Evolutionary conservation across 2,797 vertebrate species (phyloP), one percentile per base, ranked within the genome.

Genomic region (Gymnoscopelus braueri): DNA sequence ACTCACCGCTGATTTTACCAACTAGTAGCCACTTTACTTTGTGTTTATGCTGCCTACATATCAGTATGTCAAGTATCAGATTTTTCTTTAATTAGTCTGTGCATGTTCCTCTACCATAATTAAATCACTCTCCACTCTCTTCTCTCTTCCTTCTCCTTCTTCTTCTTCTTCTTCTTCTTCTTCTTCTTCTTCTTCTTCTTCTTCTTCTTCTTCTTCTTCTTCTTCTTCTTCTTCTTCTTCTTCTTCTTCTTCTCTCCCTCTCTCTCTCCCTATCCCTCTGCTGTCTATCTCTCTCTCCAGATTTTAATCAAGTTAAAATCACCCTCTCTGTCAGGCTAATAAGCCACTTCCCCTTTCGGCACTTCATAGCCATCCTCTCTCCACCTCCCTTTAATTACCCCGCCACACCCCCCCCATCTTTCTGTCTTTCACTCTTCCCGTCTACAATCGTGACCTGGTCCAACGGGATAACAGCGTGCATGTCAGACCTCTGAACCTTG

Each of bases 251-350:
- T 35, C 54, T 62, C 67, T 60, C 24, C 5, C 55, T 58, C 24
- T 24, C 23, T 55, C 23, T 55, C 23, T 24, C 49, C 23, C 54
- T 59, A 56, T 60, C 24, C 9, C 13, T 51, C 50, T 51, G 3
- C 9, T 59, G 9, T 56, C 24, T 29, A 7, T 23, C 2, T 62
- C 50, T 64, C 50, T 63, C 70, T 69, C 26, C 50, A 48, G 26
- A 62, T 65, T 67, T 60, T 76, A 87, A 88, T 82, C 29, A 54
- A 81, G 69, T 87, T 88, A 79, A 82, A 77, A 73, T 78, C 71
- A 24, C n/a, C 67, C 71, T 48, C 71, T 48, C 24, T 67, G 51
- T 75, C 59, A 26, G 47, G 48, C 64, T 77, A 58, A 81, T 67
- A 39, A 72, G 75, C 49, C 10, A 67, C 50, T 75, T 80, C 71